Percentiles rank a stretch among this genome's conserved stretches.
Evolutionary conservation across 2,113 vertebrate genomes (phyloP).

Genomic region (Dromas ardeola): DNA sequence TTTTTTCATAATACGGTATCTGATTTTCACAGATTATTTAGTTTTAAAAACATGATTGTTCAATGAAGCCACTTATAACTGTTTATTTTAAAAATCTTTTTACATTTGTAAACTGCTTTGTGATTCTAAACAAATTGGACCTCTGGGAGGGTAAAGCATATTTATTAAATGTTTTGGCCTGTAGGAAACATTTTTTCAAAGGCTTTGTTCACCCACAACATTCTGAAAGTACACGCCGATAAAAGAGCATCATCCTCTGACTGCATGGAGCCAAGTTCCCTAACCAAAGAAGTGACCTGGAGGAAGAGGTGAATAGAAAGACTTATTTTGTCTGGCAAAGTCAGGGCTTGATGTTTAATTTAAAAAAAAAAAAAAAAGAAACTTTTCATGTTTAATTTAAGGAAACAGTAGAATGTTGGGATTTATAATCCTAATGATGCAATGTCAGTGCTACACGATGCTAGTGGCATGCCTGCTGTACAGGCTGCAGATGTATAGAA

Average conservation of each 20-base stretch:
- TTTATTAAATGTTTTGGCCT: not conserved
- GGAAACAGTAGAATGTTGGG: conserved; percentile 67
- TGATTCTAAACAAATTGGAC: not conserved
- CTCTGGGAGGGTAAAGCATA: not conserved
- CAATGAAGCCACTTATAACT: not conserved
- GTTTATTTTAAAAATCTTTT: not conserved
- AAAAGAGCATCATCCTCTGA: not conserved
- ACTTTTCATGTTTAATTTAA: conserved; percentile 82
- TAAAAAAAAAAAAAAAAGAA: conserved; percentile 21
- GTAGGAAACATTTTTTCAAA: not conserved
- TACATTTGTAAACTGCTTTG: not conserved
- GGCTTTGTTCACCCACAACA: not conserved
- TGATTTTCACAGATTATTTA: not conserved
- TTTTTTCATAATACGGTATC: not conserved
- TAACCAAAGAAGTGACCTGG: conserved; percentile 50
- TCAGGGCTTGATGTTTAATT: conserved; percentile 78
- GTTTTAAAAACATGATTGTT: not conserved
- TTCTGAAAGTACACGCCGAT: not conserved
- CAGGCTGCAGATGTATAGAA: conserved; percentile 4
- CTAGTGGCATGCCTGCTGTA: conserved; percentile 3
- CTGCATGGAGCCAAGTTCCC: conserved; percentile 1
- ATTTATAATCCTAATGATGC: conserved; percentile 71
- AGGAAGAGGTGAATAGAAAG: conserved; percentile 65
- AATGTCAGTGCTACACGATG: conserved; percentile 41
- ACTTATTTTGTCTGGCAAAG: conserved; percentile 66